Percentiles rank a stretch among this genome's conserved stretches.
These are phyloP conservation scores for Endomychus coccineus DNA, from an alignment of 2,888 invertebrate species.

Conservation along the genomic window DNA sequence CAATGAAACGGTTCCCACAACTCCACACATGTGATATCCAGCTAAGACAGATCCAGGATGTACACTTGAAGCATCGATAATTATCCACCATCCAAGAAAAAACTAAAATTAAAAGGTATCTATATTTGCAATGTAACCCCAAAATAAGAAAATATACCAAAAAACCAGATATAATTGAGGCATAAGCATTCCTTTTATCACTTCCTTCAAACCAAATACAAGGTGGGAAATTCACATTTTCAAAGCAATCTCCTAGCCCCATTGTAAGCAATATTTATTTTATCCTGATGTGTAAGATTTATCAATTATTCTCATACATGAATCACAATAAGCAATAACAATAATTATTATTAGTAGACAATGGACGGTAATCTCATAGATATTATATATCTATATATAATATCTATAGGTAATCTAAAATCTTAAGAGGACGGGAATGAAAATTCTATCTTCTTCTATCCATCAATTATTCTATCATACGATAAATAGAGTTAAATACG, in stretches of 20 bases:
- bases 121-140: background rate
- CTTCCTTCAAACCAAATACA: slow-evolving; percentile 82
- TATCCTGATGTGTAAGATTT: no score
- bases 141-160: slow-evolving; percentile 56
- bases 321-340: no score
- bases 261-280: no score
- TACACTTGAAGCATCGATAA: slow-evolving; percentile 86
- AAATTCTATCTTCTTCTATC: no score
- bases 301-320: no score
- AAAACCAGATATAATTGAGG: slow-evolving; percentile 77
- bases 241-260: slow-evolving; percentile 46
- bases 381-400: no score
- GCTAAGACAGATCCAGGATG: slow-evolving; percentile 67
- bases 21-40: slow-evolving; percentile 83
- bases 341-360: no score
- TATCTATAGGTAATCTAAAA: no score
- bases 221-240: slow-evolving; percentile 65
- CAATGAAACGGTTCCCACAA: slow-evolving; percentile 87
- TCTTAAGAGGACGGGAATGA: no score
- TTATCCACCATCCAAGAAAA: slow-evolving; percentile 96
- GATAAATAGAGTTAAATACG: no score
- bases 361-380: no score
- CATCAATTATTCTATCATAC: no score
- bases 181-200: slow-evolving; percentile 78
- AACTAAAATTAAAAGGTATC: slow-evolving; percentile 59